phyloP scores from a whole-genome alignment of 2,888 invertebrate genomes.

The Sinohyriopsis cumingii region DNA sequence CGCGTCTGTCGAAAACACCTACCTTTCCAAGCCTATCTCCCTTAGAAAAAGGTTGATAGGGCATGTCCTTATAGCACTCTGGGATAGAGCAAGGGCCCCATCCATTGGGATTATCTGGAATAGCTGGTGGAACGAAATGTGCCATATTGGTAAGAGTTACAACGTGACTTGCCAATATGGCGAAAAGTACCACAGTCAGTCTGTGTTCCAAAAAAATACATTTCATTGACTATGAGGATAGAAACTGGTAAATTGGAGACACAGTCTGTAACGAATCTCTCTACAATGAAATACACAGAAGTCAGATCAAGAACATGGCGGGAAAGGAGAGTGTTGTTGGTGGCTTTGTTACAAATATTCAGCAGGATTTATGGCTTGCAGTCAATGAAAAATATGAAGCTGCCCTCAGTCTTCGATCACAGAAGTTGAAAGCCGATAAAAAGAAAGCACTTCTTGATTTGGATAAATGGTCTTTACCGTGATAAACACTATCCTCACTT shows the following conservation, averaged over 20 bases:
- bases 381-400: conserved; percentile 3
- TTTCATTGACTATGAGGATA: no score
- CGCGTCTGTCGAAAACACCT: background rate
- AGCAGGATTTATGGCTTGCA: no score
- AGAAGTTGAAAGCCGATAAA: conserved; percentile 35
- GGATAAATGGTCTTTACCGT: conserved; percentile 27
- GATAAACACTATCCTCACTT: no score
- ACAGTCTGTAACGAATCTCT: no score
- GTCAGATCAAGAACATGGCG: no score
- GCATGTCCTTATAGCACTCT: conserved; percentile 95
- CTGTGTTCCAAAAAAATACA: no score
- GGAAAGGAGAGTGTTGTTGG: no score
- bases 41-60: conserved; percentile 99
- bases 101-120: conserved; percentile 82
- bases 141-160: conserved; percentile 53
- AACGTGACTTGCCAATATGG: conserved; percentile 13
- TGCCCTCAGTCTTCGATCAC: conserved; percentile 12
- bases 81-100: conserved; percentile 98
- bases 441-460: conserved; percentile 25
- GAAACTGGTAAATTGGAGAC: no score
- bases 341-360: no score
- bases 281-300: no score
- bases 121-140: conserved; percentile 67
- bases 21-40: conserved; percentile 98
- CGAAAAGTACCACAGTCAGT: no score